Evolutionary conservation across 2,113 vertebrate genomes (phyloP).

Genomic region (Ochotona princeps): DNA sequence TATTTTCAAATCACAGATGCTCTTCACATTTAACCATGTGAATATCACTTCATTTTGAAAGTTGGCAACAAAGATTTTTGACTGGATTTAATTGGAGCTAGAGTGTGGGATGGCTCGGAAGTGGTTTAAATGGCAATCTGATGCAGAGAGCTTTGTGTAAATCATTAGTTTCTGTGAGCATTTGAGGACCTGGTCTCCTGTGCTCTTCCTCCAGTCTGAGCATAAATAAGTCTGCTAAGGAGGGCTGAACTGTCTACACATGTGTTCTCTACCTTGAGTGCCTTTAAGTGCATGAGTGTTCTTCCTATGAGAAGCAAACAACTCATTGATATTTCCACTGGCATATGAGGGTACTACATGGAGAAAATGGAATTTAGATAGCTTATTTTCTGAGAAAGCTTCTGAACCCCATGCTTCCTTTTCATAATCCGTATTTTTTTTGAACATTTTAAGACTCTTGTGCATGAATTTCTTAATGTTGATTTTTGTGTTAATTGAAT

Average conservation of each 20-base stretch:
- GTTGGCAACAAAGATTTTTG: not conserved
- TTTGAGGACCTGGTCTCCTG: not conserved
- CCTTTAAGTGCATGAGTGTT: not conserved
- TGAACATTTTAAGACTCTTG: no score
- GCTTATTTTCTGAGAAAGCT: no score
- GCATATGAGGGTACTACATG: not conserved
- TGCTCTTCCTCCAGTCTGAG: not conserved
- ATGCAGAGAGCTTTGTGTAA: not conserved
- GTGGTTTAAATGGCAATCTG: not conserved
- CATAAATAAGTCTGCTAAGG: not conserved
- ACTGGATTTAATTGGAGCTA: constrained; percentile 30
- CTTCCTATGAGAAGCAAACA: not conserved
- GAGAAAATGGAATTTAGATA: no score
- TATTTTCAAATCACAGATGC: not conserved
- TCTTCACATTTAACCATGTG: not conserved
- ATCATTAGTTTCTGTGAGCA: not conserved
- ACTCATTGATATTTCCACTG: not conserved
- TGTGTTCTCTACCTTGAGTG: not conserved
- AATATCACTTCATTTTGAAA: not conserved
- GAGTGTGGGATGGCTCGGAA: not conserved
- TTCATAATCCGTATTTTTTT: no score
- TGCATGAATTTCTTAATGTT: no score
- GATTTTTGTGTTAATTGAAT: no score
- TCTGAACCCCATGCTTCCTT: no score
- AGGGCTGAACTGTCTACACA: not conserved